Evolutionary conservation across 2,888 invertebrate genomes (phyloP), one percentile per base, ranked within the genome.

Genomic region (Megaustenia siamemsis): DNA sequence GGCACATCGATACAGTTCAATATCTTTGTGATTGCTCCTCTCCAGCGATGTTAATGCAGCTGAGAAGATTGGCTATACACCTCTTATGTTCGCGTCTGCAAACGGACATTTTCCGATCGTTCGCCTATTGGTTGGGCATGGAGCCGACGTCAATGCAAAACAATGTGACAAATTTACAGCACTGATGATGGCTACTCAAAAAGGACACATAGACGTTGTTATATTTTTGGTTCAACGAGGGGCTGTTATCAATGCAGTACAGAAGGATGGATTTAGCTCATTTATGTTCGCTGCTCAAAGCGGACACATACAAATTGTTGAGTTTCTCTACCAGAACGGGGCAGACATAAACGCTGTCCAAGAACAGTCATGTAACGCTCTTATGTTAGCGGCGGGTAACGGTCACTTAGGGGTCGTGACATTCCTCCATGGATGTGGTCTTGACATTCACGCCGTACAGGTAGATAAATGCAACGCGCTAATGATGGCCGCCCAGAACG

Each of bases 401-500:
- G 77, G 77, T 24, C 63, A 77, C n/a, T 32, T 43, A 8, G 63
- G n/a, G 12, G 32, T 63, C 18, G 77, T 77, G 40, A 40, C 60
- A 28, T 77, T 12, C 28, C 28, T 77, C 6, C 77, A 63, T n/a
- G 43, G 10, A 15, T 40, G 63, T 15, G 63, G 77, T 35, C 1
- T 56, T 8, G 60, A 77, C 28, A 63, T 77, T 28, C 18, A 77
- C n/a, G 32, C 56, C 15, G 56, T 56, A 12, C 40, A 63, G 18
- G 28, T 21, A 35, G 43, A 63, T n/a, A 43, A 43, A 1, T 69
- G 56, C 49, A 81, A 43, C 24, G 81, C 81, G 35, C 56, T 81
- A 8, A 81, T 81, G 81, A 32, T 81, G 69, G 81, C 81, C 1
- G 68, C 69, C 4, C 45, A 69, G 24, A 35, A 53, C 15, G 81